Evolutionary conservation across 2,888 invertebrate genomes (phyloP).

Genomic region (Tachina lurida): DNA sequence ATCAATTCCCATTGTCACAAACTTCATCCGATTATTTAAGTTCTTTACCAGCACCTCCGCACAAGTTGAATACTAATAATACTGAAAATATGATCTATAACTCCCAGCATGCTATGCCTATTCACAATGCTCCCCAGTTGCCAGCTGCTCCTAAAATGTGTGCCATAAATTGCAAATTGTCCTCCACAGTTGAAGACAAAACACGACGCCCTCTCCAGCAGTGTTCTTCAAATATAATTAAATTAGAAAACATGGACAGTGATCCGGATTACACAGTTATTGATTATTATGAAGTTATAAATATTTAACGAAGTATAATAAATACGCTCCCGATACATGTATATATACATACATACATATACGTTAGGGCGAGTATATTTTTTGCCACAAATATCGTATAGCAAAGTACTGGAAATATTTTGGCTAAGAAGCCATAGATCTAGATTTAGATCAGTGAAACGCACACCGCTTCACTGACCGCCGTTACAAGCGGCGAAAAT

Average conservation of each 20-base stretch:
- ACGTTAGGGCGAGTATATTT: too few relatives aligned
- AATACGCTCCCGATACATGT: too few relatives aligned
- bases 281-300: slow-evolving; percentile 40
- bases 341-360: too few relatives aligned
- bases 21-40: slow-evolving; percentile 26
- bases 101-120: slow-evolving; percentile 14
- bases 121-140: not conserved
- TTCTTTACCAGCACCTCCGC: not conserved
- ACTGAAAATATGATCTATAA: not conserved
- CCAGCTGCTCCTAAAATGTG: not conserved
- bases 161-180: too few relatives aligned
- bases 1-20: not conserved
- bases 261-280: slow-evolving; percentile 38
- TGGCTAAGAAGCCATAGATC: too few relatives aligned
- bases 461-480: too few relatives aligned
- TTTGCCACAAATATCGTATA: too few relatives aligned
- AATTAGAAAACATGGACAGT: not conserved
- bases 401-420: too few relatives aligned
- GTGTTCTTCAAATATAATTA: not conserved
- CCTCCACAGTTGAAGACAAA: not conserved
- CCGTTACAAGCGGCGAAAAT: too few relatives aligned
- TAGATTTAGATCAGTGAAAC: too few relatives aligned
- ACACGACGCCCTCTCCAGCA: not conserved
- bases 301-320: not conserved
- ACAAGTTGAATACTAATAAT: not conserved